A percentile compares a stretch with the other conserved stretches of the same genome.
Evolutionary conservation across 2,113 vertebrate species (phyloP).

Genomic region (Brevimyrus niger): DNA sequence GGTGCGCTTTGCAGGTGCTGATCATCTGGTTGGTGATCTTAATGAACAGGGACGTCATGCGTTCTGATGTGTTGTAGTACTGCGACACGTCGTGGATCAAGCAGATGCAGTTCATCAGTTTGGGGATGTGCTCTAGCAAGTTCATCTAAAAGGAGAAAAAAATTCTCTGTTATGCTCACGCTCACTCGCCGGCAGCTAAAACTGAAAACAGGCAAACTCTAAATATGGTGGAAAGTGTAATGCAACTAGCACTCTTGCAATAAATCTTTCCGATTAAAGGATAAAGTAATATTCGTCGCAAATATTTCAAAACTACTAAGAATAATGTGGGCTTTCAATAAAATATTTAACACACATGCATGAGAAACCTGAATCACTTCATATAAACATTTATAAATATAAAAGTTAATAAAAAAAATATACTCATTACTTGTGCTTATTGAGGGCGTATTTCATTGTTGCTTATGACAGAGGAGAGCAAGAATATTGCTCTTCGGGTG

Average conservation of each 20-base stretch:
- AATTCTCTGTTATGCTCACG: not conserved
- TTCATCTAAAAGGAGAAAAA: constrained; percentile 37
- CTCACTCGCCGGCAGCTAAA: not conserved
- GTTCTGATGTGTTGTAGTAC: constrained; percentile 70
- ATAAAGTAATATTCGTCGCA: not conserved
- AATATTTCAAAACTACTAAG: not conserved
- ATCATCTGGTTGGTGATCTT: constrained; percentile 80
- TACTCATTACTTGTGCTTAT: not conserved
- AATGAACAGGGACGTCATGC: constrained; percentile 70
- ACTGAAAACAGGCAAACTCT: not conserved
- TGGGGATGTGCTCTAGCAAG: constrained; percentile 60
- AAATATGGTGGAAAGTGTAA: not conserved
- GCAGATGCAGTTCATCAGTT: constrained; percentile 60
- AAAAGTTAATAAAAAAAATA: not conserved
- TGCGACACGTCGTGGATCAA: constrained; percentile 66
- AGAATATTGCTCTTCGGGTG: not conserved
- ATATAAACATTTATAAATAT: not conserved
- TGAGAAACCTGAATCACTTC: not conserved
- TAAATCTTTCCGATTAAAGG: not conserved
- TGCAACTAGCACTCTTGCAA: not conserved
- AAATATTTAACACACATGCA: not conserved
- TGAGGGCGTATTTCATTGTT: not conserved
- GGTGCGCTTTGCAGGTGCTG: constrained; percentile 56
- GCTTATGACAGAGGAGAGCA: not conserved
- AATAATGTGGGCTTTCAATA: not conserved